These are phyloP conservation scores for Cercopithecus mona DNA, from an alignment of 2,113 vertebrate genomes.

Conservation along the genomic window DNA sequence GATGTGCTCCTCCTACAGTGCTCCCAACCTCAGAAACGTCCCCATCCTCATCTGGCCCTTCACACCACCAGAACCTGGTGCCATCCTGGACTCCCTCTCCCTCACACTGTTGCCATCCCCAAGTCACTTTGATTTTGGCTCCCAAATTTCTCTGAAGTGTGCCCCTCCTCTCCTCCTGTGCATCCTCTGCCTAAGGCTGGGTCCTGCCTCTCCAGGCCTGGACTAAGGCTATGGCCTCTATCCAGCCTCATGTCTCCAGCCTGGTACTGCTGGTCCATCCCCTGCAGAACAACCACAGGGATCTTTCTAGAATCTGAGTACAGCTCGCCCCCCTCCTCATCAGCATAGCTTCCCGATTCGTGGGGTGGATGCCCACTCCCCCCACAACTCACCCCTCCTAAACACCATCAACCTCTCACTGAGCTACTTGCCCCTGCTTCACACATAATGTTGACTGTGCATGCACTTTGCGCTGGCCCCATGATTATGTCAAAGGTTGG, in stretches of 20 bases:
- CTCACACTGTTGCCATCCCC: accelerated
- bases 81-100: not conserved
- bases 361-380: not conserved
- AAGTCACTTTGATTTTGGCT: not conserved
- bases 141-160: not conserved
- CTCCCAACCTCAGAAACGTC: not conserved
- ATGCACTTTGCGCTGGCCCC: not conserved
- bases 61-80: not conserved
- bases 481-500: not conserved
- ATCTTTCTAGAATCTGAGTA: not conserved
- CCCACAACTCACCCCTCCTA: not conserved
- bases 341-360: not conserved
- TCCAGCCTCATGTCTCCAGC: not conserved
- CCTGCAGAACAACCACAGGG: not conserved
- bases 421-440: not conserved
- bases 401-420: not conserved
- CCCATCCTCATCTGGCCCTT: not conserved
- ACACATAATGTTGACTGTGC: too few relatives aligned
- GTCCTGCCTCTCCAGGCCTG: not conserved
- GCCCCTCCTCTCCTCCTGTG: not conserved
- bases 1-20: not conserved
- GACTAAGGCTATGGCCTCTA: not conserved
- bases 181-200: not conserved
- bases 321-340: not conserved
- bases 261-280: not conserved